Percentiles rank a stretch among this genome's conserved stretches.
phyloP scores from a whole-genome alignment of 2,797 vertebrate species.

The Acropternis orthonyx region DNA sequence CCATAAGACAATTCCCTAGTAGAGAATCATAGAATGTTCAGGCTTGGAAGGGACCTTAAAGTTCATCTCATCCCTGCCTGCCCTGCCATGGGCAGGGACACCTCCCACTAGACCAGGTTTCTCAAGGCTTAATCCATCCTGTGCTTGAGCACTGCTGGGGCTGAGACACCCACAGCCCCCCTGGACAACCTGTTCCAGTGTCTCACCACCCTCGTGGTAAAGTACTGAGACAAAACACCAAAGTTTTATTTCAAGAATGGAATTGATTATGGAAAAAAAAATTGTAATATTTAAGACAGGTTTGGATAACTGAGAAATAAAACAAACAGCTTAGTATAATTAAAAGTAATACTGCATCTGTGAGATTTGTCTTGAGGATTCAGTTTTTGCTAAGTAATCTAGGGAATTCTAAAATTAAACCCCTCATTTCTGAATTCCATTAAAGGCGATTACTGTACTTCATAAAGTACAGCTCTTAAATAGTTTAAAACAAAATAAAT shows the following conservation, averaged over 20 bases:
- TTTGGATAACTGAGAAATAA: not conserved
- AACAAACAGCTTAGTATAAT: not conserved
- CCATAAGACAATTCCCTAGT: not conserved
- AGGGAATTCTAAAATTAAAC: not conserved
- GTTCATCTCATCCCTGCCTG: not conserved
- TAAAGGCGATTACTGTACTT: not conserved
- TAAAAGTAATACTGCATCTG: not conserved
- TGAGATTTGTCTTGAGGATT: not conserved
- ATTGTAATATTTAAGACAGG: not conserved
- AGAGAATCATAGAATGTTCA: not conserved
- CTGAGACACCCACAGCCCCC: not conserved
- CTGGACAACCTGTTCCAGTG: not conserved
- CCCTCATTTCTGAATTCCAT: not conserved
- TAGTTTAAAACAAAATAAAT: not conserved
- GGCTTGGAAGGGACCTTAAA: not conserved
- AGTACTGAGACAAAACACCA: not conserved
- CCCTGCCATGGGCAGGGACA: not conserved
- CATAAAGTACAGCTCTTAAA: not conserved
- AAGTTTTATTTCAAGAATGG: not conserved
- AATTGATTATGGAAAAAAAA: not conserved
- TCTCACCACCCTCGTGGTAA: not conserved
- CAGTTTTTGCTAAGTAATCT: not conserved
- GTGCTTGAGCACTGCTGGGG: not conserved
- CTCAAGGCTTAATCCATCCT: not conserved
- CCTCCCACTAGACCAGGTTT: not conserved